Conservation (phyloP, 2,113 vertebrate genomes). For the Panthera leo region DNA sequence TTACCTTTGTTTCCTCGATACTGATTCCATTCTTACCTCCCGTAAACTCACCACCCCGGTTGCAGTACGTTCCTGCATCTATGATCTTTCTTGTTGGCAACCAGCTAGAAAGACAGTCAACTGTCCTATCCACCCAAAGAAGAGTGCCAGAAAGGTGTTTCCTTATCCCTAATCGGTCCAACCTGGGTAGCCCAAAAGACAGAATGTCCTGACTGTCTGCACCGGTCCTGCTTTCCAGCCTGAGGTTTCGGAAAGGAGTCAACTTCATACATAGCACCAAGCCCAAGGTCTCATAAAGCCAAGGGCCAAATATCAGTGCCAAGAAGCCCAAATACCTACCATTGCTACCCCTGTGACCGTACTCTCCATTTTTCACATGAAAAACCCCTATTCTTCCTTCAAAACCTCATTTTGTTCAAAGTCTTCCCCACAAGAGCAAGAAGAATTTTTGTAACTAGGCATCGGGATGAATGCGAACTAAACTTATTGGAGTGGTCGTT, state of each 20-base stretch:
- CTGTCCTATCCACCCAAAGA: not conserved
- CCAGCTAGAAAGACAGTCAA: not conserved
- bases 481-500: not conserved
- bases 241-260: not conserved
- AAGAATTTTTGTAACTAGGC: not conserved
- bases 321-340: not conserved
- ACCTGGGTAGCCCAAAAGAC: not conserved
- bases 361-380: not conserved
- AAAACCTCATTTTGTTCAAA: not conserved
- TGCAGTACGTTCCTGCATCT: not conserved
- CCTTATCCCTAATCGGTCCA: not conserved
- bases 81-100: not conserved
- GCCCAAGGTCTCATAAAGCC: not conserved
- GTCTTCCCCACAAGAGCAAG: not conserved
- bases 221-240: not conserved
- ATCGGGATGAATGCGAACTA: not conserved
- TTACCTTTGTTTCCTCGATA: not conserved
- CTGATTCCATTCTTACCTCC: not conserved
- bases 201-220: not conserved
- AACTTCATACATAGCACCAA: not conserved
- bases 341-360: not conserved
- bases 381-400: not conserved
- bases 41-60: not conserved
- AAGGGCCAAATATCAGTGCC: not conserved
- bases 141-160: not conserved